phyloP scores from a whole-genome alignment of 2,797 vertebrate species.

The Epinephelus malabaricus region DNA sequence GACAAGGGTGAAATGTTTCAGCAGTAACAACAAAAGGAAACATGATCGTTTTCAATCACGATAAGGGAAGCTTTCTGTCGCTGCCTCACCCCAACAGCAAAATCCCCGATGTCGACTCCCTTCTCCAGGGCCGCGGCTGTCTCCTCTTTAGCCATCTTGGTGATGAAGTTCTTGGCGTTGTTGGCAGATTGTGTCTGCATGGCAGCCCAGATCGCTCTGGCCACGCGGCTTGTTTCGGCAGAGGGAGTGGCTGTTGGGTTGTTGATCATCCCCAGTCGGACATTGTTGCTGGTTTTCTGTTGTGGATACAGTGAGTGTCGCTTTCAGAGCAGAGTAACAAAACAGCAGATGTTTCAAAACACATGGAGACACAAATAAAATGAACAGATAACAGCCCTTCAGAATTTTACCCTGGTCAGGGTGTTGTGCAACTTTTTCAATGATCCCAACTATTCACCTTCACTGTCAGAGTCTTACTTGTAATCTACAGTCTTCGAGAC shows the following conservation, averaged over 20 bases:
- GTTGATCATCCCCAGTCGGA: constrained; percentile 94
- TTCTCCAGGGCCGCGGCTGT: constrained; percentile 87
- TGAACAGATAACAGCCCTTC: not conserved
- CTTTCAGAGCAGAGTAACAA: not conserved
- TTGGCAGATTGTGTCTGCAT: constrained; percentile 95
- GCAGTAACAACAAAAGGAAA: constrained; percentile 7
- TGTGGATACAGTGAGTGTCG: not conserved
- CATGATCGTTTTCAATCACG: not conserved
- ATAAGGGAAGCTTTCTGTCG: not conserved
- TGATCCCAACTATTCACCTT: no score
- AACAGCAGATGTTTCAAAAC: not conserved
- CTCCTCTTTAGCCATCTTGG: constrained; percentile 96
- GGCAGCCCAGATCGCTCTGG: constrained; percentile 94
- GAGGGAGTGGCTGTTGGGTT: constrained; percentile 88
- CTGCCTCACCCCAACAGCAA: constrained; percentile 93
- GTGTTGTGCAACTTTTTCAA: no score
- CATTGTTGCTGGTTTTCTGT: constrained; percentile 96
- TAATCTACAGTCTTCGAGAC: no score
- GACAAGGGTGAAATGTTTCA: not conserved
- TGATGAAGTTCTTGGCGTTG: constrained; percentile 99
- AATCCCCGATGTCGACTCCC: constrained; percentile 88
- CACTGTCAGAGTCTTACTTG: no score
- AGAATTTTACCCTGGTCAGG: not conserved
- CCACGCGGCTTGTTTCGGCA: constrained; percentile 83
- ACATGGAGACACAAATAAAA: not conserved